These are phyloP conservation scores for Numenius phaeopus DNA, from an alignment of 2,797 vertebrate genomes.

Conservation along the genomic window DNA sequence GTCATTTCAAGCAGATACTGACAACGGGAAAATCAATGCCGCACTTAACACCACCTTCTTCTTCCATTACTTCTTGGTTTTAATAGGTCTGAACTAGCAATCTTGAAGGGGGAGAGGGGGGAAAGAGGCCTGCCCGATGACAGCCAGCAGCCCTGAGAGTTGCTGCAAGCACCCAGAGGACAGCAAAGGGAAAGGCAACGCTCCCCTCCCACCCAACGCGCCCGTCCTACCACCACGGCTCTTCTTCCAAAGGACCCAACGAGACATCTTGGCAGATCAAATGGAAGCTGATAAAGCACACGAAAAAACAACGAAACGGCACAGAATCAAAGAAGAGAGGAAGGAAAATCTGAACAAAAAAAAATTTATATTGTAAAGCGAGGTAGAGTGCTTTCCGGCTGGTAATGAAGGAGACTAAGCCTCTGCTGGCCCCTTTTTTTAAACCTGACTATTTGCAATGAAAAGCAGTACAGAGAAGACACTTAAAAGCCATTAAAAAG, in stretches of 20 bases:
- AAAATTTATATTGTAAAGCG: accelerated
- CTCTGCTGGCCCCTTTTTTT: not conserved
- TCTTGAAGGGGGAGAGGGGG: not conserved
- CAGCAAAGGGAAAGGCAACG: not conserved
- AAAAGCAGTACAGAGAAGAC: not conserved
- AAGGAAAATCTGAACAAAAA: not conserved
- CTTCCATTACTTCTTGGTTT: not conserved
- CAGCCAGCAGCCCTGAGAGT: not conserved
- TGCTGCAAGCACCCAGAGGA: not conserved
- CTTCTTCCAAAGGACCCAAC: not conserved
- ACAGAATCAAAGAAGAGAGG: not conserved
- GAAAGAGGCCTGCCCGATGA: not conserved
- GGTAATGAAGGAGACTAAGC: not conserved
- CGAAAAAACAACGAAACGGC: not conserved
- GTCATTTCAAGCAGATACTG: not conserved
- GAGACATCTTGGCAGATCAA: not conserved
- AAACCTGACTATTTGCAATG: not conserved
- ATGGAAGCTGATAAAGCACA: not conserved
- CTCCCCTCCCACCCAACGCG: not conserved
- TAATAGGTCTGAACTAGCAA: not conserved
- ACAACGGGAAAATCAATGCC: not conserved
- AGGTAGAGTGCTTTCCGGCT: not conserved
- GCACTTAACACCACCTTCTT: not conserved
- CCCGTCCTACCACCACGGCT: not conserved
- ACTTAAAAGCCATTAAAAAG: slow-evolving; percentile 48